Conservation (phyloP, 2,888 invertebrate genomes). For the Onchidella celtica region DNA sequence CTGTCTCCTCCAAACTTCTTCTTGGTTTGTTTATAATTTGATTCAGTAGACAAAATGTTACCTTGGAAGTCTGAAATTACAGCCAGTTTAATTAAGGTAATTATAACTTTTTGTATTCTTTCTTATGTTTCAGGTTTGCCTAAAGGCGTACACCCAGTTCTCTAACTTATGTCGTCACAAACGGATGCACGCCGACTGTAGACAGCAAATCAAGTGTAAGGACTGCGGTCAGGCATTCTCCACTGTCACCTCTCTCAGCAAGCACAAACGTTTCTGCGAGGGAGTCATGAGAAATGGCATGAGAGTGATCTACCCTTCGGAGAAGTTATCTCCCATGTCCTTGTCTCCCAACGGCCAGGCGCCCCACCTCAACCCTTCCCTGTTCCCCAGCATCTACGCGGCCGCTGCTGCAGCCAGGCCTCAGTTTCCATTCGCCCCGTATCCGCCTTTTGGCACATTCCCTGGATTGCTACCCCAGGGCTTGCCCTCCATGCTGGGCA, state of each 20-base stretch:
- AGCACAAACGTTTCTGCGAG: constrained; percentile 96
- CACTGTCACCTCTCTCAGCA: constrained; percentile 90
- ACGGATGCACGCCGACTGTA: constrained; percentile 98
- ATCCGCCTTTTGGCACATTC: constrained; percentile 52
- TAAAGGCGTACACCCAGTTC: constrained; percentile 98
- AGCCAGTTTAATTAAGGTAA: too few relatives aligned
- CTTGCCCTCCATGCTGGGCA: constrained; percentile 44
- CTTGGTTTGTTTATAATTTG: too few relatives aligned
- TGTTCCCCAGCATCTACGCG: constrained; percentile 44
- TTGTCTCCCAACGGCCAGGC: constrained; percentile 50
- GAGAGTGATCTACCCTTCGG: constrained; percentile 60
- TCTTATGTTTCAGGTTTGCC: constrained; percentile 87
- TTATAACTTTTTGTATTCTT: constrained; percentile 4
- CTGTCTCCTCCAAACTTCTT: too few relatives aligned
- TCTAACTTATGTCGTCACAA: constrained; percentile 99
- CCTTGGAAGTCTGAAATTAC: too few relatives aligned
- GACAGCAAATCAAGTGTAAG: constrained; percentile 93
- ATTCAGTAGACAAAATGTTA: too few relatives aligned
- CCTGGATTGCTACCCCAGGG: constrained; percentile 51
- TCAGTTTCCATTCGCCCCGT: constrained; percentile 52
- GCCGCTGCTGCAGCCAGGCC: constrained; percentile 52
- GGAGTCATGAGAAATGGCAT: constrained; percentile 81
- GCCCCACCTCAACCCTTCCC: constrained; percentile 49
- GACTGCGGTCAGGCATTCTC: constrained; percentile 97
- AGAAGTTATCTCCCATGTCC: constrained; percentile 55